A percentile compares a stretch with the other conserved stretches of the same genome.
Evolutionary conservation across 1,140 invertebrate species (phyloP).

Genomic region (Neuroterus valhalla): DNA sequence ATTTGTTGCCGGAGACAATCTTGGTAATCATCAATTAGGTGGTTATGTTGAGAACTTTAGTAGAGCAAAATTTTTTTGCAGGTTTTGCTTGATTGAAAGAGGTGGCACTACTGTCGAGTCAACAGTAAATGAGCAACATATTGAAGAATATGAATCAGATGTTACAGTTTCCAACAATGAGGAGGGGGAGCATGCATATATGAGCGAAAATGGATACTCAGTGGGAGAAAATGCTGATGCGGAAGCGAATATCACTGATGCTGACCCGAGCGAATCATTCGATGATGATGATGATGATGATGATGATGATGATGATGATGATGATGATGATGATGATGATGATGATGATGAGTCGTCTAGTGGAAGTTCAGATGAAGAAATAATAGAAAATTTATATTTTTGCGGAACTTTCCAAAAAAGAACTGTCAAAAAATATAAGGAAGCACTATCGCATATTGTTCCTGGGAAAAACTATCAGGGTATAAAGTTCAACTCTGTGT

Average conservation of each 20-base stretch:
- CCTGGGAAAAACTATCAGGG: conserved; percentile 27
- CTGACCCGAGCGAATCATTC: background rate
- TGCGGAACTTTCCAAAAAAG: background rate
- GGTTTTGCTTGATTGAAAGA: conserved; percentile 21
- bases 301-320: background rate
- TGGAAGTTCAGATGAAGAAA: conserved; percentile 29
- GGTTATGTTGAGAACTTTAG: too few species aligned
- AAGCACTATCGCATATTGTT: background rate
- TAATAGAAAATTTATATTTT: conserved; percentile 11
- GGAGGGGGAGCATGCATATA: conserved; percentile 50
- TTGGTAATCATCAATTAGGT: too few species aligned
- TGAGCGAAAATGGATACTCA: background rate
- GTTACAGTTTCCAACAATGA: conserved; percentile 57
- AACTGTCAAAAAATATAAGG: background rate
- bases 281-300: background rate
- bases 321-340: background rate
- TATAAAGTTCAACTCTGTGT: conserved; percentile 33
- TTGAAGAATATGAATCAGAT: conserved; percentile 47
- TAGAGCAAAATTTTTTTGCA: too few species aligned
- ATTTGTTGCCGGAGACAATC: conserved; percentile 42
- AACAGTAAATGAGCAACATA: too few species aligned
- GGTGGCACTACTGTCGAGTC: conserved; percentile 51
- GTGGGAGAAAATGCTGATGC: conserved; percentile 30
- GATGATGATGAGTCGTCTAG: background rate
- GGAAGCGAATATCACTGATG: background rate